Conservation (phyloP, 1,140 invertebrate genomes). For the Rhyzopertha dominica region DNA sequence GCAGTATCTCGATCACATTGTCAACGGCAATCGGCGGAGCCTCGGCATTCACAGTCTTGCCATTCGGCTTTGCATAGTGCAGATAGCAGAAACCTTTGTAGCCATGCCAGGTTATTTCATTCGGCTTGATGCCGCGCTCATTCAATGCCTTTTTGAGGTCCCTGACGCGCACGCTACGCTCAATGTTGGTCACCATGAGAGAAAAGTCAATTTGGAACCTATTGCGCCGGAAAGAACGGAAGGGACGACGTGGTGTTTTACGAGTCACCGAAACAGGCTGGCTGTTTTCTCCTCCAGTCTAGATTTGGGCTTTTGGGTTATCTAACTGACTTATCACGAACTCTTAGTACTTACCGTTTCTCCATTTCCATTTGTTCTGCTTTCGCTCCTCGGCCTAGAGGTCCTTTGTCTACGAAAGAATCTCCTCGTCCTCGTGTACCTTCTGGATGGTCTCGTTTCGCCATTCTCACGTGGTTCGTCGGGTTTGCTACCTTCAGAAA, state of each 20-base stretch:
- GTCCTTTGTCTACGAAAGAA: constrained; percentile 13
- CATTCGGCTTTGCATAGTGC: constrained; percentile 55
- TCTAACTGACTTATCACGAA: no score
- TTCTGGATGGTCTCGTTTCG: constrained; percentile 10
- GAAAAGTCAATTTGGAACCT: constrained; percentile 52
- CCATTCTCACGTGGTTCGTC: constrained; percentile 16
- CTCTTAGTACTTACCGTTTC: constrained; percentile 22
- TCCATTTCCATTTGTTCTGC: constrained; percentile 25
- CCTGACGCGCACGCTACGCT: constrained; percentile 54
- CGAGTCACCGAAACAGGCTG: no score
- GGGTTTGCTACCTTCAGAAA: constrained; percentile 19
- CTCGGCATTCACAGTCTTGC: constrained; percentile 21
- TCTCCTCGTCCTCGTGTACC: constrained; percentile 4
- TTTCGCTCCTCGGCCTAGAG: constrained; percentile 24
- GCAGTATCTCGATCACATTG: constrained; percentile 53
- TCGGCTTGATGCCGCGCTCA: constrained; percentile 59
- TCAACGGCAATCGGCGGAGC: constrained; percentile 48
- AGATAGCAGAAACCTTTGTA: constrained; percentile 59
- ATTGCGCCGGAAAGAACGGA: no score
- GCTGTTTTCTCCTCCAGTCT: no score
- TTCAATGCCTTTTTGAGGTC: constrained; percentile 60
- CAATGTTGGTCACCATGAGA: constrained; percentile 58
- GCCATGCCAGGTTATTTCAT: constrained; percentile 62
- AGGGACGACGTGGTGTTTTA: no score
- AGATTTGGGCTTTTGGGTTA: no score